These are phyloP conservation scores for Gymnobelideus leadbeateri DNA, from an alignment of 2,113 vertebrate genomes.

Conservation along the genomic window DNA sequence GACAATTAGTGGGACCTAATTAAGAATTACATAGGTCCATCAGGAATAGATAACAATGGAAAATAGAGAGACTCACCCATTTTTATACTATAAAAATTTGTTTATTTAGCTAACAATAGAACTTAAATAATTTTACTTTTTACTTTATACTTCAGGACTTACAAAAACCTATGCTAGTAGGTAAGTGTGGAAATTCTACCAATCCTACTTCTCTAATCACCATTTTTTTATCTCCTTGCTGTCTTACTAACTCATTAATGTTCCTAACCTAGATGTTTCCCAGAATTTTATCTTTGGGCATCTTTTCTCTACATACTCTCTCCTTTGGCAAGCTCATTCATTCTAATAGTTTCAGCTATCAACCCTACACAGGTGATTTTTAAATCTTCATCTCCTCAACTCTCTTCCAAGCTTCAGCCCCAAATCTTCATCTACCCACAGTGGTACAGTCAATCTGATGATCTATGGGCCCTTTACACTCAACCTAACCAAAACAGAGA, in stretches of 20 bases:
- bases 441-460: background rate
- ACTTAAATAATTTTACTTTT: background rate
- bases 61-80: background rate
- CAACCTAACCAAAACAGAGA: background rate
- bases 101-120: background rate
- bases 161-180: background rate
- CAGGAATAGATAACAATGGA: background rate
- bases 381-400: background rate
- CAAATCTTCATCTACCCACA: background rate
- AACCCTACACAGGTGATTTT: background rate
- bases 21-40: background rate
- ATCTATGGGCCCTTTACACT: background rate
- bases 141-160: background rate
- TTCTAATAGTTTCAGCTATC: background rate
- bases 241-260: background rate
- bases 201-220: too few relatives aligned
- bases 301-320: background rate
- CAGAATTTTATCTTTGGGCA: background rate
- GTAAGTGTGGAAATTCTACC: background rate
- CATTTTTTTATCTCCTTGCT: background rate
- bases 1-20: background rate
- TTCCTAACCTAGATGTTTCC: background rate
- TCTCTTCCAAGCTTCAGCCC: background rate
- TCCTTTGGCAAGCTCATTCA: background rate
- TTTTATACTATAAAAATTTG: background rate